phyloP scores from a whole-genome alignment of 2,888 invertebrate species.

The Eupithecia abbreviata region DNA sequence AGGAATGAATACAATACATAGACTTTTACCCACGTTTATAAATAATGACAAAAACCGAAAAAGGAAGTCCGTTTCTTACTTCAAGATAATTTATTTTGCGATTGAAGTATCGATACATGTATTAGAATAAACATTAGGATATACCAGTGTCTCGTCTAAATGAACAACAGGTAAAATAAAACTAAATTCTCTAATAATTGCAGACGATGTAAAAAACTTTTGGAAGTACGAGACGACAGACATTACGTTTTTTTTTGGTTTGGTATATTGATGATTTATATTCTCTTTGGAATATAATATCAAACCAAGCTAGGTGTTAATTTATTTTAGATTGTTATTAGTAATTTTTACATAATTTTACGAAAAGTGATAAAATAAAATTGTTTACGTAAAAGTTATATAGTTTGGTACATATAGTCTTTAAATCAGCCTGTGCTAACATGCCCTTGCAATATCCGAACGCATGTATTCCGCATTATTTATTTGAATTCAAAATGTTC shows the following conservation, averaged over 20 bases:
- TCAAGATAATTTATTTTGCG: conserved; percentile 21
- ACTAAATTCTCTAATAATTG: background rate
- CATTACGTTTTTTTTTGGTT: background rate
- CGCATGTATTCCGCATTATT: conserved; percentile 69
- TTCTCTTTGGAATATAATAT: background rate
- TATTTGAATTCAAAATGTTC: conserved; percentile 69
- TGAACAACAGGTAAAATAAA: conserved; percentile 1
- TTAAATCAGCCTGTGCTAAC: conserved; percentile 56
- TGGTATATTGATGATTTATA: background rate
- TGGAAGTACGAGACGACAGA: background rate
- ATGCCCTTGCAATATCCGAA: conserved; percentile 62
- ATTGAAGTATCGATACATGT: conserved; percentile 31
- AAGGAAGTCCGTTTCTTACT: conserved; percentile 13
- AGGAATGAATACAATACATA: background rate
- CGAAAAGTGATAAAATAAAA: no score
- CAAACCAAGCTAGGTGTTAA: background rate
- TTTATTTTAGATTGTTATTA: no score
- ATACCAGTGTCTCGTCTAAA: conserved; percentile 4
- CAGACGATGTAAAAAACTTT: background rate
- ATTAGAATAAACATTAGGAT: conserved; percentile 31
- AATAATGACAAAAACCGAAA: conserved; percentile 2
- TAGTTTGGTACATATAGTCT: background rate
- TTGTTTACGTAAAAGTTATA: no score
- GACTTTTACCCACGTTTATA: conserved; percentile 4
- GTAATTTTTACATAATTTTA: no score